Percentiles rank a stretch among this genome's conserved stretches.
Conservation (phyloP, 2,113 vertebrate genomes). For the Zapornia atra region DNA sequence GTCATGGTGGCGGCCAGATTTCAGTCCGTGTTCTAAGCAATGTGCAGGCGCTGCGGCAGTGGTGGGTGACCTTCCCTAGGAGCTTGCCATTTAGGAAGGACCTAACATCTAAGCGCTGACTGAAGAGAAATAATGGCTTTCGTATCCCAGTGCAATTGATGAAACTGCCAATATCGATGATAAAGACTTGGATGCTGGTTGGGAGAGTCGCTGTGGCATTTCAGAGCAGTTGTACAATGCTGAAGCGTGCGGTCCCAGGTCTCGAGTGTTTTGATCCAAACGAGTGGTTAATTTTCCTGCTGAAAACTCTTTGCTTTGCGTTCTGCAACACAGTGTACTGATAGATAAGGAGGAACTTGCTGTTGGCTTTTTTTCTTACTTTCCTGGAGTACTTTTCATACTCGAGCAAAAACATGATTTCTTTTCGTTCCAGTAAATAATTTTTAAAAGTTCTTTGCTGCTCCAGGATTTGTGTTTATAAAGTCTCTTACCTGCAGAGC, state of each 20-base stretch:
- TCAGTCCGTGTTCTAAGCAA: background rate
- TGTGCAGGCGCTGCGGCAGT: accelerated
- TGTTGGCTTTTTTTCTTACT: background rate
- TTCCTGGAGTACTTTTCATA: background rate
- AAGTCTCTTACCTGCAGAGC: background rate
- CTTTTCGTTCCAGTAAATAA: background rate
- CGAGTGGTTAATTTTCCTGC: background rate
- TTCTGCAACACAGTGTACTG: background rate
- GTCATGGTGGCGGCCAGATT: background rate
- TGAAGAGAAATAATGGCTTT: background rate
- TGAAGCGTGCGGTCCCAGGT: accelerated
- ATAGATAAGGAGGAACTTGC: background rate
- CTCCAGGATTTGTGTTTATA: background rate
- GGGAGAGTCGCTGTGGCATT: background rate
- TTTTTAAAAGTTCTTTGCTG: background rate
- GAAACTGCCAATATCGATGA: background rate
- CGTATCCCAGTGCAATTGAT: background rate
- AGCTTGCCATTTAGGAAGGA: background rate
- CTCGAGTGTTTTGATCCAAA: background rate
- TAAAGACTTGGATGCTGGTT: background rate
- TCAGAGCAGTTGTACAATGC: accelerated
- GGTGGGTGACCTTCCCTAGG: background rate
- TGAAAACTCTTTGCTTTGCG: background rate
- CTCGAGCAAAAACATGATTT: background rate
- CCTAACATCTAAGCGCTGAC: background rate